phyloP scores from a whole-genome alignment of 1,140 invertebrate species.

The Tetragnatha versicolor region DNA sequence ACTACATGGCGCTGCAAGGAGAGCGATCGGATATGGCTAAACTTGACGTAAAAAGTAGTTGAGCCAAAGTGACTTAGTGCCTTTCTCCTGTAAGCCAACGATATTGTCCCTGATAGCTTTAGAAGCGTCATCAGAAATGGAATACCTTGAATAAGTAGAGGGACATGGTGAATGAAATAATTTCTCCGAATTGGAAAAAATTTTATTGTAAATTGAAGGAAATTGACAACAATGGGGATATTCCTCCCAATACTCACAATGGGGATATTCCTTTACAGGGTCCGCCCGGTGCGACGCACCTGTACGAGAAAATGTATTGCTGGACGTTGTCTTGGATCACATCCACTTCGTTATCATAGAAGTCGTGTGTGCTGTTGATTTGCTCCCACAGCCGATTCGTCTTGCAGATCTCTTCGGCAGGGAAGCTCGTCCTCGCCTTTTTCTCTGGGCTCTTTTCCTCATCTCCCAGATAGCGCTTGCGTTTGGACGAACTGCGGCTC shows the following conservation, averaged over 20 bases:
- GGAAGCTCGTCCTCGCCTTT: slow-evolving; percentile 36
- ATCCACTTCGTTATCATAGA: slow-evolving; percentile 57
- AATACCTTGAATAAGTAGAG: too few species aligned
- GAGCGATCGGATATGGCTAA: too few species aligned
- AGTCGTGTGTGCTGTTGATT: slow-evolving; percentile 58
- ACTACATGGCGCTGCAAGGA: too few species aligned
- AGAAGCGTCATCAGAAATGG: too few species aligned
- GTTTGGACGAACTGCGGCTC: slow-evolving; percentile 24
- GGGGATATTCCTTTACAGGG: slow-evolving; percentile 51
- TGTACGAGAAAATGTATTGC: slow-evolving; percentile 58
- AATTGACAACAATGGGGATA: neutral
- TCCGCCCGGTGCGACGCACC: slow-evolving; percentile 49
- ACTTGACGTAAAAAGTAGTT: neutral
- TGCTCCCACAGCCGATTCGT: slow-evolving; percentile 58
- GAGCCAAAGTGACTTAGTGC: neutral
- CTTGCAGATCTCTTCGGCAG: slow-evolving; percentile 59
- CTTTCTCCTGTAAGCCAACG: too few species aligned
- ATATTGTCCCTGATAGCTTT: too few species aligned
- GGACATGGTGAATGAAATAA: too few species aligned
- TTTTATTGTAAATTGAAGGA: neutral
- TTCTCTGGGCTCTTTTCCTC: slow-evolving; percentile 17
- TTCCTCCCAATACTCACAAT: slow-evolving; percentile 27
- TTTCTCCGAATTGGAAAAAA: neutral
- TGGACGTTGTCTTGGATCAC: slow-evolving; percentile 58
- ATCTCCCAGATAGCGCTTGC: slow-evolving; percentile 17